Evolutionary conservation across 2,113 vertebrate genomes (phyloP), one percentile per base, ranked within the genome.

Genomic region (Felis catus): DNA sequence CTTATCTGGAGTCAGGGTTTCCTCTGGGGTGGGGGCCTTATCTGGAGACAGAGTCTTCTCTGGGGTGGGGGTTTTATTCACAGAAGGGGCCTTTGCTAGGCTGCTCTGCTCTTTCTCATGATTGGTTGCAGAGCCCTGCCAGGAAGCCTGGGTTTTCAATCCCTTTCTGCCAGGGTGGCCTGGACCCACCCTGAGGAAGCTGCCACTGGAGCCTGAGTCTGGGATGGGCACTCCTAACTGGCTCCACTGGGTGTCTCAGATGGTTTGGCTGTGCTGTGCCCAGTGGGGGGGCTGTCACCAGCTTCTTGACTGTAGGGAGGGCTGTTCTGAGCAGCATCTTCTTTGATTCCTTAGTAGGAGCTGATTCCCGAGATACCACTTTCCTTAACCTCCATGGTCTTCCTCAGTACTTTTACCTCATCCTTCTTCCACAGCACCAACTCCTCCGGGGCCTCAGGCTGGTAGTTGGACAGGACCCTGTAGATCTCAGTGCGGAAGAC

Each of bases 391-490:
- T 58, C 58, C 21, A 21, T 58, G 21, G 58, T 58, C 99, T 99
- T 99, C 81, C 95, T 98, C 91, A 99, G 98, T 19, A 99, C 81
- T 41, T 93, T 96, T 55, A 99, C 95, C 19, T 98, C 73, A 0
- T 99, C 99, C 7, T 99, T 99, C 39, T 97, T 99, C 95, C 98
- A 98, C 93, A 99, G 95, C 0, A 95, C 98, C 98, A 99, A 74
- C 97, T 99, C 99, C 1, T 99, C 99, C 1, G 98, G 99, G 5
- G 99, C 95, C 94, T 97, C 97, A 3, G 98, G 98, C 45, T 97
- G 92, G 95, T 99, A 99, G 98, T 99, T 98, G 81, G 99, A 99
- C 99, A 99, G 98, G 80, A 98, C 99, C 86, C 98, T 98, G 97
- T 99, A 99, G 66, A 97, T 99, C 98, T 99, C 99, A 1, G 98